Evolutionary conservation across 2,797 vertebrate species (phyloP), one percentile per base, ranked within the genome.

Genomic region (Synaphobranchus kaupii): DNA sequence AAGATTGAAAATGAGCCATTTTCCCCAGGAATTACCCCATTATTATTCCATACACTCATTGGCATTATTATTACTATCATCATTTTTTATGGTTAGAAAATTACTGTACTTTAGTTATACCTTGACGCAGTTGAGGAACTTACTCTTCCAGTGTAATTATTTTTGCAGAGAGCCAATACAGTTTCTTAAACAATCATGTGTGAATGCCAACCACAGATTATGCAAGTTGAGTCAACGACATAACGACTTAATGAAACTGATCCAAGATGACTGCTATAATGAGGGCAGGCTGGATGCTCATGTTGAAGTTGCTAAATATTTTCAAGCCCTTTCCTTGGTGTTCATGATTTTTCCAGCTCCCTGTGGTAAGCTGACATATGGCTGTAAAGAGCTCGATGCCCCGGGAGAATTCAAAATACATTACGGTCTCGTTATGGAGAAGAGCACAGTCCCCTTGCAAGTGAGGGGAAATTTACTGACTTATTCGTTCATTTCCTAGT

Each of bases 211-310:
- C 87, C 84, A 90, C 93, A 66, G 22, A 66, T 71, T 71, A 31
- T 9, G 31, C 66, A 91, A 94, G 90, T 90, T 94, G 92, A 93
- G 84, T 54, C 31, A 84, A 89, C 88, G 91, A 87, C 88, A 91
- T 90, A 92, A 89, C 89, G 91, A 92, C 89, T 90, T 92, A 90
- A 87, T 92, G 88, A 90, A 93, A 92, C 89, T 88, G 92, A 94
- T 90, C 92, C 90, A 87, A 88, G 85, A 85, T 81, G 89, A 73
- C 80, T 85, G 88, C 87, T 90, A 83, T 76, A 86, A 89, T 87
- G 87, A 87, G 84, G 28, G 15, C 10, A 39, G 63, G 63, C n/a
- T 28, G 28, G 66, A 71, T 71, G 9, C 10, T 28, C 25, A 6
- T 31, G n/a, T 71, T 71, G 66, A 12, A 71, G 28, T 31, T 31